phyloP scores from a whole-genome alignment of 2,888 invertebrate species.

The Xestia xanthographa region DNA sequence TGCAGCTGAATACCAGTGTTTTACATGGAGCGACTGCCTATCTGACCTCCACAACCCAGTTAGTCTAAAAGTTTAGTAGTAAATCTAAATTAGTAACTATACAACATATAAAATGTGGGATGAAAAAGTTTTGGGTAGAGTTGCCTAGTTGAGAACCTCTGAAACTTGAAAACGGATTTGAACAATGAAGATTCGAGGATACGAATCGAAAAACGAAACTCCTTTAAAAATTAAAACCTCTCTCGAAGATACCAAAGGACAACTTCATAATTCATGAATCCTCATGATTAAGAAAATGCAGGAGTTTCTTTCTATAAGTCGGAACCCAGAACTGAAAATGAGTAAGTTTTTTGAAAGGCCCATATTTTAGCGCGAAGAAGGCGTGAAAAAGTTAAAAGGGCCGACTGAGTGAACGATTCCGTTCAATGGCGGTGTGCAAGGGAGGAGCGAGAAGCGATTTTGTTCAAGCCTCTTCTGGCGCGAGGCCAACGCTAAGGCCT shows the following conservation, averaged over 20 bases:
- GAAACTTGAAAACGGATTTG: not conserved
- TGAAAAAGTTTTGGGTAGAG: not conserved
- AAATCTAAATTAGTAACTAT: not conserved
- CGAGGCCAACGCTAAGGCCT: too few relatives aligned
- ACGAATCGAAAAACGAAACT: not conserved
- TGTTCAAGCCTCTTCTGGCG: not conserved
- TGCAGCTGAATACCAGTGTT: too few relatives aligned
- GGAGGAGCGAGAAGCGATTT: slow-evolving; percentile 23
- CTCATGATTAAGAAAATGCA: slow-evolving; percentile 44
- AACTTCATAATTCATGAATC: slow-evolving; percentile 26
- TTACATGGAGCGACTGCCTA: too few relatives aligned
- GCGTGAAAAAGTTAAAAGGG: slow-evolving; percentile 78
- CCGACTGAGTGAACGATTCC: slow-evolving; percentile 74
- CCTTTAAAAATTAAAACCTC: not conserved
- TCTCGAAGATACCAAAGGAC: slow-evolving; percentile 5
- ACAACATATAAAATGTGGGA: too few relatives aligned
- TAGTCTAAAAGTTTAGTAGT: too few relatives aligned
- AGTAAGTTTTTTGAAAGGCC: slow-evolving; percentile 67
- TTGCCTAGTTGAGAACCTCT: not conserved
- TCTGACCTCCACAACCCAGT: too few relatives aligned
- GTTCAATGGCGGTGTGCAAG: slow-evolving; percentile 44
- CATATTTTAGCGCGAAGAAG: slow-evolving; percentile 73
- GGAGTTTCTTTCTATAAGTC: slow-evolving; percentile 35
- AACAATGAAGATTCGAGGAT: not conserved
- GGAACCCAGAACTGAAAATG: slow-evolving; percentile 52